Evolutionary conservation across 2,888 invertebrate genomes (phyloP), one percentile per base, ranked within the genome.

Genomic region (Nyleta sp.): DNA sequence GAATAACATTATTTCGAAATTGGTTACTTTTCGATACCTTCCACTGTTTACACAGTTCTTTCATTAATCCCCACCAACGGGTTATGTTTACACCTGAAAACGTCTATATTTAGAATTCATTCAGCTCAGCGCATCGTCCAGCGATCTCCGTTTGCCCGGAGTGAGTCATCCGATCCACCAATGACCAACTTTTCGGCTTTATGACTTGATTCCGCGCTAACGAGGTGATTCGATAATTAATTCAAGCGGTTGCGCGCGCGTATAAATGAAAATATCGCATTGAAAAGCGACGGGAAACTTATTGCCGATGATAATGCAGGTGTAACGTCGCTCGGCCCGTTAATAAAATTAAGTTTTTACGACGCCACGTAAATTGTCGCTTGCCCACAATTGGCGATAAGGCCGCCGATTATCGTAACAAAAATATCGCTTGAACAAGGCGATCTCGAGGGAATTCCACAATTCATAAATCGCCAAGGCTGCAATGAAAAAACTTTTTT

Each of bases 181-280:
- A 24, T 50, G 50, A 50, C 50, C 28, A 50, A 50, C 50, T 31
- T 50, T 50, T 31, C 15, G 50, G 11, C 50, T 50, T 50, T 50
- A 50, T 31, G 8, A 15, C 50, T n/a, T 2, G 15, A 31, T 28
- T 50, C 17, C 24, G 11, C n/a, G n/a, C 10, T 20, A 31, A 5
- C 50, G 31, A 50, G 6, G 7, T 50, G 28, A 28, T 50, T 50
- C 3, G 15, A 31, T 11, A 50, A 28, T 50, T 50, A 50, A 50
- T 50, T 50, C 13, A 31, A 11, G 15, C 50, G 28, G 20, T 10
- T 31, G 3, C 10, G 17, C 15, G 28, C 1, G 28, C 28, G 8
- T 28, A 50, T 15, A 50, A 28, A 50, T 28, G 28, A 15, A 50
- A 13, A 31, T 20, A 13, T 50, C 17, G 3, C 15, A 2, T 8